Percentiles rank a stretch among this genome's conserved stretches.
These are phyloP conservation scores for Podocnemis expansa DNA, from an alignment of 2,113 vertebrate genomes.

Conservation along the genomic window DNA sequence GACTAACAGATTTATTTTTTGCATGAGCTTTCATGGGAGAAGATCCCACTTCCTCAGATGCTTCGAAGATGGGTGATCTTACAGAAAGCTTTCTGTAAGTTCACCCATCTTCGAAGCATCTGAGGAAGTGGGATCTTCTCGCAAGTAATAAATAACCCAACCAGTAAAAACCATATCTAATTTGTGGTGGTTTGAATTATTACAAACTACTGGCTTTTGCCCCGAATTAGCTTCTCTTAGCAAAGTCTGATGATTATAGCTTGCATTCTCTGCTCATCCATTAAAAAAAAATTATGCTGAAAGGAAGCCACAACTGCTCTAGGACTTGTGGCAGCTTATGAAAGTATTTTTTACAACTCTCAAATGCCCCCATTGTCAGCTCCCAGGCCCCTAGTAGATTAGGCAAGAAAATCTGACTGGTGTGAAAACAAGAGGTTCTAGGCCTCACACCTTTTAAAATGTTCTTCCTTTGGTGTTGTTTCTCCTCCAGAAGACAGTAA, in stretches of 20 bases:
- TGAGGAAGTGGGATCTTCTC: too few species aligned
- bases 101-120: too few species aligned
- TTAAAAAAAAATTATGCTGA: background rate
- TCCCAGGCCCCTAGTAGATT: background rate
- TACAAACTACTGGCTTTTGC: accelerated
- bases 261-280: background rate
- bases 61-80: too few species aligned
- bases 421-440: background rate
- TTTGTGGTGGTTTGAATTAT: background rate
- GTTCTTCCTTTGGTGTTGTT: background rate
- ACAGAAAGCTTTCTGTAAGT: too few species aligned
- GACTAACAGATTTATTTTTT: too few species aligned
- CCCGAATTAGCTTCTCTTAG: accelerated
- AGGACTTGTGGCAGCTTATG: background rate
- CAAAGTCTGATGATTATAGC: background rate
- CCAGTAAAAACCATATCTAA: background rate
- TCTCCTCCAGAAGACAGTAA: background rate
- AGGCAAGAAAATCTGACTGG: background rate
- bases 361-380: background rate
- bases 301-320: background rate
- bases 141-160: background rate
- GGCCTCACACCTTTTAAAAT: background rate
- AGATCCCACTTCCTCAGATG: too few species aligned
- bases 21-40: too few species aligned
- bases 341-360: background rate